phyloP scores from a whole-genome alignment of 2,888 invertebrate genomes.

The Carpatolechia fugitivella region DNA sequence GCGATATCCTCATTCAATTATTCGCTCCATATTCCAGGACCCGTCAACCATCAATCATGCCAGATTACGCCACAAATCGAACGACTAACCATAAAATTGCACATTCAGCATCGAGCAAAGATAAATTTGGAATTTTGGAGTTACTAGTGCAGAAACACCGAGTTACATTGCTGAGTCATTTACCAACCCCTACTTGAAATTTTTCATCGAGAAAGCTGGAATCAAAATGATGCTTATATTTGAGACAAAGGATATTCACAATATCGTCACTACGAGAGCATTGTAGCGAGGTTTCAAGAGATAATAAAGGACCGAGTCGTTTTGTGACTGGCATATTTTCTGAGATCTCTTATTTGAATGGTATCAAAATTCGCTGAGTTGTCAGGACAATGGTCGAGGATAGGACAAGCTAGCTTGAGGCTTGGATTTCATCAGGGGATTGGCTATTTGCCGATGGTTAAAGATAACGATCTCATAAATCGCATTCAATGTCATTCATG shows the following conservation, averaged over 20 bases:
- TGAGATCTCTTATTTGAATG: conserved; percentile 46
- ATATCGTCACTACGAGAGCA: conserved; percentile 37
- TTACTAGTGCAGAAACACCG: conserved; percentile 54
- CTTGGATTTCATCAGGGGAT: conserved; percentile 40
- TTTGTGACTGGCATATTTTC: conserved; percentile 43
- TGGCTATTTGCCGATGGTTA: conserved; percentile 40
- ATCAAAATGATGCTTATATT: conserved; percentile 45
- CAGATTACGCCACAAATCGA: conserved; percentile 60
- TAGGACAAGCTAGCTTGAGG: conserved; percentile 41
- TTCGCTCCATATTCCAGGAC: conserved; percentile 49
- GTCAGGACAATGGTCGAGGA: conserved; percentile 43
- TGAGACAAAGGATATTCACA: conserved; percentile 46
- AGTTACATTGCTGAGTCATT: conserved; percentile 52
- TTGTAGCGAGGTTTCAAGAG: conserved; percentile 34
- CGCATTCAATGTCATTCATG: conserved; percentile 43
- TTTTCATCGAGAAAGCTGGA: conserved; percentile 29
- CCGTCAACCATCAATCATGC: conserved; percentile 56
- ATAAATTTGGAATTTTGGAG: conserved; percentile 51
- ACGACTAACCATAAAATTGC: conserved; percentile 60
- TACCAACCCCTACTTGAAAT: conserved; percentile 37
- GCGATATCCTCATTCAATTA: conserved; percentile 41
- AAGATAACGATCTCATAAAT: conserved; percentile 48
- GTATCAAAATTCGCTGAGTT: conserved; percentile 54
- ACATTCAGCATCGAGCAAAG: conserved; percentile 53
- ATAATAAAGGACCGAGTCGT: conserved; percentile 37